These are phyloP conservation scores for Lordiphosa clarofinis DNA, from an alignment of 1,140 invertebrate species.

Conservation along the genomic window DNA sequence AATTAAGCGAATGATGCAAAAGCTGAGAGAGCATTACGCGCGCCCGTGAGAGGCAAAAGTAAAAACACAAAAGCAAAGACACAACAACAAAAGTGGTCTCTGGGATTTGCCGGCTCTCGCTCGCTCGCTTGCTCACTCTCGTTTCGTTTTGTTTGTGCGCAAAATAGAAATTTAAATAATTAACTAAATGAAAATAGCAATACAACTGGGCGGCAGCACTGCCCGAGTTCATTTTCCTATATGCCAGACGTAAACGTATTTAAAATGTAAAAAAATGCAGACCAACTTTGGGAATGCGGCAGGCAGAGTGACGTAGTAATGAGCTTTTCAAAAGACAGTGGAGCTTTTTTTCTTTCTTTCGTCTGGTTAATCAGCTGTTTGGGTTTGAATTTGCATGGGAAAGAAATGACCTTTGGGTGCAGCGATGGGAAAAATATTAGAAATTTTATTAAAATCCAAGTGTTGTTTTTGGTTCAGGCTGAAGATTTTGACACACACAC, in stretches of 20 bases:
- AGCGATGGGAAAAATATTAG: not conserved
- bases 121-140: slow-evolving; percentile 6
- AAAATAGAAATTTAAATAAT: slow-evolving; percentile 57
- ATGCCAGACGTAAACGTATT: not conserved
- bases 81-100: not conserved
- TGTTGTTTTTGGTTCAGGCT: too few species aligned
- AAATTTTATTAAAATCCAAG: not conserved
- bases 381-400: not conserved
- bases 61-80: slow-evolving; percentile 13
- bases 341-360: not conserved
- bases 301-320: slow-evolving; percentile 5
- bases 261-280: slow-evolving; percentile 4
- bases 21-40: slow-evolving; percentile 31
- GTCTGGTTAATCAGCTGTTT: slow-evolving; percentile 8
- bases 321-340: slow-evolving; percentile 15
- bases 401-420: not conserved
- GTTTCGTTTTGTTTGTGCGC: slow-evolving; percentile 7
- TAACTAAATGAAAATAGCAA: slow-evolving; percentile 45
- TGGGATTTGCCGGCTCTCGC: slow-evolving; percentile 16
- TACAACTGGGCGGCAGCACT: slow-evolving; percentile 5
- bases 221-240: not conserved
- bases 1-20: slow-evolving; percentile 22
- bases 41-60: slow-evolving; percentile 7
- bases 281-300: not conserved
- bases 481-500: too few species aligned